Conservation (phyloP, 2,113 vertebrate species). For the Takifugu bimaculatus region DNA sequence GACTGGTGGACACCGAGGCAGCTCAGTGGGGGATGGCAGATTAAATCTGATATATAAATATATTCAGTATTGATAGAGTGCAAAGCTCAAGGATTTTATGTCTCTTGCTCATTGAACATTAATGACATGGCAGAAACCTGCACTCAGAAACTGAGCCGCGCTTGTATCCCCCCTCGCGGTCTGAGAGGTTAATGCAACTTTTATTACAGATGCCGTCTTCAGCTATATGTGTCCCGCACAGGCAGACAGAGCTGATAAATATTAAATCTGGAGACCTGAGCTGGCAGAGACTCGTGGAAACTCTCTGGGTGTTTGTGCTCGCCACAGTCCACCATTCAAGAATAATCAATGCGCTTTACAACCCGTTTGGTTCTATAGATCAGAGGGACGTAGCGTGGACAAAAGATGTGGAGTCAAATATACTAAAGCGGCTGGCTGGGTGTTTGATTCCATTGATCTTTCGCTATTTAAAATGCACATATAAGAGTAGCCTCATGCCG, state of each 20-base stretch:
- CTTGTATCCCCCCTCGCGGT: not conserved
- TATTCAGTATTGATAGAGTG: too few species aligned
- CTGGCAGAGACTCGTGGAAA: not conserved
- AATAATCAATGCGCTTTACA: not conserved
- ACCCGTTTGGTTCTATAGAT: not conserved
- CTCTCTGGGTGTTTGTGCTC: not conserved
- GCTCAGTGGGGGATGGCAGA: not conserved
- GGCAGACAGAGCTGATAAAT: not conserved
- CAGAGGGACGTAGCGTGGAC: not conserved
- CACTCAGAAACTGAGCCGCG: not conserved
- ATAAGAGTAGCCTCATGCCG: slow-evolving; percentile 32
- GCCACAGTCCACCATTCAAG: not conserved
- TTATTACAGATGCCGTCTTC: not conserved
- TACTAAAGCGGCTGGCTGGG: slow-evolving; percentile 28
- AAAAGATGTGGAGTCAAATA: slow-evolving; percentile 14
- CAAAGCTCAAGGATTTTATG: too few species aligned
- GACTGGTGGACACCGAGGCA: not conserved
- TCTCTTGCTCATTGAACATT: too few species aligned
- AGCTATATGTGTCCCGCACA: not conserved
- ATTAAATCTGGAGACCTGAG: not conserved
- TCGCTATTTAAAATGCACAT: slow-evolving; percentile 45
- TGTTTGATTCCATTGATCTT: slow-evolving; percentile 46
- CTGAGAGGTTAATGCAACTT: slow-evolving; percentile 4
- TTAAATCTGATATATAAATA: not conserved
- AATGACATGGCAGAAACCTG: not conserved